Percentiles rank a stretch among this genome's conserved stretches.
These are phyloP conservation scores for Rotaria socialis DNA, from an alignment of 2,888 invertebrate genomes.

Conservation along the genomic window DNA sequence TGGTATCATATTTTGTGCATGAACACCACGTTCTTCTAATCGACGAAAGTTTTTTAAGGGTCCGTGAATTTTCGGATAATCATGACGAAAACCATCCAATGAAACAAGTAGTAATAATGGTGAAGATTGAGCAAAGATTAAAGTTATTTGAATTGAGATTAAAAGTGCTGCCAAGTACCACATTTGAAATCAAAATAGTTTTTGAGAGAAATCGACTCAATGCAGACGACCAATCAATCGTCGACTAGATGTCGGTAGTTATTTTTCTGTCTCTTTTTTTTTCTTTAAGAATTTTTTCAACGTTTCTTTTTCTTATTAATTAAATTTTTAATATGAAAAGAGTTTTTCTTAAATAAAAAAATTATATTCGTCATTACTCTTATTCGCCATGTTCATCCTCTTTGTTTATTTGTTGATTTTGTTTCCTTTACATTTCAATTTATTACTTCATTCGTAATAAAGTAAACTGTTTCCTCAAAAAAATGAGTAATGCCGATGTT, in stretches of 20 bases:
- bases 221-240: background rate
- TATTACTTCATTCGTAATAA: background rate
- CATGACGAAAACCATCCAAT: constrained; percentile 45
- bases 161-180: background rate
- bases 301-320: background rate
- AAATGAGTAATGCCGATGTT: background rate
- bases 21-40: constrained; percentile 32
- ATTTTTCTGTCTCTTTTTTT: background rate
- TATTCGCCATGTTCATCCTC: background rate
- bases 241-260: background rate
- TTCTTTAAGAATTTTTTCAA: background rate
- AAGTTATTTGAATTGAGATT: background rate
- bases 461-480: background rate
- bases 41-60: constrained; percentile 38
- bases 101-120: constrained; percentile 43
- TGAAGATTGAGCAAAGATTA: background rate
- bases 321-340: background rate
- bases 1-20: constrained; percentile 25
- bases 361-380: background rate
- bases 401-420: constrained; percentile 29
- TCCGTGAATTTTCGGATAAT: constrained; percentile 20
- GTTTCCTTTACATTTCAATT: background rate
- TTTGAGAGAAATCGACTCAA: background rate
- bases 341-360: background rate
- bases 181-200: background rate